Percentiles rank a stretch among this genome's conserved stretches.
These are phyloP conservation scores for Crotalus helleri DNA, from an alignment of 2,113 vertebrate genomes.

Conservation along the genomic window DNA sequence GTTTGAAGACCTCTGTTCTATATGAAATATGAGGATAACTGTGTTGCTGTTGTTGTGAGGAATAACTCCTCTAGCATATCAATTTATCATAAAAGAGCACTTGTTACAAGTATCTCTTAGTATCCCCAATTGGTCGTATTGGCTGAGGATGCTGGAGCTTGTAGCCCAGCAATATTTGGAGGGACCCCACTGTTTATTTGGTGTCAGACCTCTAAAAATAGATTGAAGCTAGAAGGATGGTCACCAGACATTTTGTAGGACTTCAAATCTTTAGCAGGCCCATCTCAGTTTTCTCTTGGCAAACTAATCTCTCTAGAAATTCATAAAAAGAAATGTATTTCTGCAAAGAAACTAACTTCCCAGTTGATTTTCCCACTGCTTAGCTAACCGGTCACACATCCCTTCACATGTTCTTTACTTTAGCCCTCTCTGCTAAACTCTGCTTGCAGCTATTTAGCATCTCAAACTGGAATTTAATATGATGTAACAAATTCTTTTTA, in stretches of 20 bases:
- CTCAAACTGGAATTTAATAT: conserved; percentile 11
- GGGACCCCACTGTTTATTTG: background rate
- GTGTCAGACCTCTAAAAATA: background rate
- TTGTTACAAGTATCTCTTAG: background rate
- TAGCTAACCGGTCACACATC: conserved; percentile 1
- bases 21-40: too few species aligned
- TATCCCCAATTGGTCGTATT: background rate
- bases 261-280: background rate
- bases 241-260: background rate
- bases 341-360: conserved; percentile 32
- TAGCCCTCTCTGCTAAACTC: conserved; percentile 20
- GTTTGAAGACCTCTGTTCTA: too few species aligned
- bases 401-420: conserved; percentile 3
- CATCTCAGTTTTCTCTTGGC: background rate
- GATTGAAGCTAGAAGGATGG: background rate
- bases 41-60: too few species aligned
- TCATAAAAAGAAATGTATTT: background rate
- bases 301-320: background rate
- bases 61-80: background rate
- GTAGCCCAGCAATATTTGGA: background rate
- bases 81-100: background rate
- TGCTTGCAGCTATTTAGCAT: conserved; percentile 26
- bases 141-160: background rate
- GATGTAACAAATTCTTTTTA: background rate
- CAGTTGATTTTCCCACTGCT: conserved; percentile 4